phyloP scores from a whole-genome alignment of 2,113 vertebrate species.

The Carlito syrichta region DNA sequence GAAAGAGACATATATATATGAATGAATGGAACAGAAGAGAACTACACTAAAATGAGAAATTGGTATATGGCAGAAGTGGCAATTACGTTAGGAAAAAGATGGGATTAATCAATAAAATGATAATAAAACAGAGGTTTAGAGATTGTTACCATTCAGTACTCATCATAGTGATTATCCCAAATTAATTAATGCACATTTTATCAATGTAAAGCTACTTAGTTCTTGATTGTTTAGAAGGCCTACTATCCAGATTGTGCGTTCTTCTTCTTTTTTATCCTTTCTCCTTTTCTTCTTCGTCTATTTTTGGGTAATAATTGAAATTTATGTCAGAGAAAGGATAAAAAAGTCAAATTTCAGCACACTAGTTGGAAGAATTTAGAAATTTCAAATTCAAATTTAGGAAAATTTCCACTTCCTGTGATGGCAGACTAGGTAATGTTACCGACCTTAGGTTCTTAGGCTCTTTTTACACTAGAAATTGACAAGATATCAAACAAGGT shows the following conservation, averaged over 20 bases:
- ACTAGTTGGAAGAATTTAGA: not conserved
- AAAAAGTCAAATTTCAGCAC: not conserved
- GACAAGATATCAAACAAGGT: too few species aligned
- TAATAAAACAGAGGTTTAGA: not conserved
- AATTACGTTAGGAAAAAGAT: not conserved
- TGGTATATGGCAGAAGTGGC: not conserved
- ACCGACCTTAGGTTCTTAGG: too few species aligned
- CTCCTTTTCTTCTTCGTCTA: not conserved
- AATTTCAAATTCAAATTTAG: not conserved
- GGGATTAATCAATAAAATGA: not conserved
- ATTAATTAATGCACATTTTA: conserved; percentile 9
- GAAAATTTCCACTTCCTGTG: not conserved
- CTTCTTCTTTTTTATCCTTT: not conserved
- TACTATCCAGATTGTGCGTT: not conserved
- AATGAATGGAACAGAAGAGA: not conserved
- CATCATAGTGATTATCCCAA: not conserved
- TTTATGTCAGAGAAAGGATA: not conserved
- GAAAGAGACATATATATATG: not conserved
- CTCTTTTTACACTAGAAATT: too few species aligned
- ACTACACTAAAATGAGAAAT: not conserved
- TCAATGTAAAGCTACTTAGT: not conserved
- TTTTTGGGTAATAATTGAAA: not conserved
- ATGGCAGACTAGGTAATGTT: not conserved
- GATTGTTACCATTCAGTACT: not conserved
- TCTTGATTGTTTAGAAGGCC: not conserved